phyloP scores from a whole-genome alignment of 2,888 invertebrate genomes.

The Hoplodrina blanda region DNA sequence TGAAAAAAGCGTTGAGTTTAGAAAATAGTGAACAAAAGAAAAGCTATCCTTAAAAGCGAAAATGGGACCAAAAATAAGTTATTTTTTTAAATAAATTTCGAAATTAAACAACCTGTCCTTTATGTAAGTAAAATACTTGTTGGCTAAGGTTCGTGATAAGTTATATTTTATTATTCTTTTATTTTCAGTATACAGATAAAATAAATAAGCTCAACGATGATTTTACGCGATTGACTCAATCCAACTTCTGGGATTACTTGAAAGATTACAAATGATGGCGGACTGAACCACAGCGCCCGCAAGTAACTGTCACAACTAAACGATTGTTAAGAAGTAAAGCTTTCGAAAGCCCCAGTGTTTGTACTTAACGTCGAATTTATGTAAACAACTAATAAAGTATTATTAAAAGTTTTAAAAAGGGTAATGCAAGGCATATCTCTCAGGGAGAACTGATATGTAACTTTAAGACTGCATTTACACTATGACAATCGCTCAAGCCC shows the following conservation, averaged over 20 bases:
- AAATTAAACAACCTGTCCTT: not conserved
- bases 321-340: conserved; percentile 28
- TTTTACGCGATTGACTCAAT: conserved; percentile 78
- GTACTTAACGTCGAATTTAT: conserved; percentile 51
- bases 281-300: conserved; percentile 1
- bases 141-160: not conserved
- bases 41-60: not conserved
- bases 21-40: not conserved
- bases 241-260: conserved; percentile 72
- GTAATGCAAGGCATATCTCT: conserved; percentile 55
- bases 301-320: conserved; percentile 26
- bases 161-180: conserved; percentile 14
- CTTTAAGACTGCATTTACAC: conserved; percentile 60
- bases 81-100: conserved; percentile 2
- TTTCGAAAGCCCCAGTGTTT: conserved; percentile 39
- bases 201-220: conserved; percentile 84
- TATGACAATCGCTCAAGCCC: conserved; percentile 66
- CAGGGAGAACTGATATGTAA: conserved; percentile 57
- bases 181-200: conserved; percentile 81
- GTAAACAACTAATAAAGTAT: conserved; percentile 45
- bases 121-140: not conserved
- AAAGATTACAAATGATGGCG: conserved; percentile 64
- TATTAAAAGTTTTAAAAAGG: conserved; percentile 39
- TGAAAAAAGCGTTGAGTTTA: not conserved
- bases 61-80: not conserved